Base-by-base conservation (phyloP, 1,140 invertebrate species). In the Trachymyrmex septentrionalis region DNA sequence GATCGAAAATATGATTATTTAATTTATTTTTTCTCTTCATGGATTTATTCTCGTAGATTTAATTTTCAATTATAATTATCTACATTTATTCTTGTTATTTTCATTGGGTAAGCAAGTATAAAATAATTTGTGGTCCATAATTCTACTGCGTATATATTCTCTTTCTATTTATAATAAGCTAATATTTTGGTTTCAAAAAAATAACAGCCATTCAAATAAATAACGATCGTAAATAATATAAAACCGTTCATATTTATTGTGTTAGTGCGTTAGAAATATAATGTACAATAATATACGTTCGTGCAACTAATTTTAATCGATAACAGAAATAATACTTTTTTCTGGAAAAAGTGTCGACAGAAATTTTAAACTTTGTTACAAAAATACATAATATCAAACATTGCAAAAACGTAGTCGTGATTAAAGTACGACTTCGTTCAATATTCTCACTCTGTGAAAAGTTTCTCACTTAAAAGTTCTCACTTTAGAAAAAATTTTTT, bases 191-290 rank as follows among this genome's bases (percentile, higher is more conserved):
- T 24, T 63, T 5, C n/a, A 5, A 30, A 50, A 50, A 61, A 59
- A 76, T 30, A 34, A 61, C 21, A 59, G 34, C 21, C 19, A 27
- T 19, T 77, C 9, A 34, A 44, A 77, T 63, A 61, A 77, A 48
- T 76, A 16, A 59, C 6, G 9, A 61, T 24, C 21, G 7, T 30
- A 44, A 44, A 44, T 38, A 21, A 38, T 38, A 24, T n/a, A 59
- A 76, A 76, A 44, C 19, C 16, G 16, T 77, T 76, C 24, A n/a
- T 44, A 57, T 16, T 75, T 19, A n/a, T 5, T 38, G 38, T 75
- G 34, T 75, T 75, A 75, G 30, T 16, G 16, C 50, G 16, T 55
- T 73, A 9, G 30, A n/a, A 48, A 19, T 4, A 16, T 44, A 6
- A 30, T 19, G 3, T 72, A 3, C 16, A 30, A 48, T 48, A 48